These are phyloP conservation scores for Phaonia tiefii DNA, from an alignment of 2,888 invertebrate species.

Conservation along the genomic window DNA sequence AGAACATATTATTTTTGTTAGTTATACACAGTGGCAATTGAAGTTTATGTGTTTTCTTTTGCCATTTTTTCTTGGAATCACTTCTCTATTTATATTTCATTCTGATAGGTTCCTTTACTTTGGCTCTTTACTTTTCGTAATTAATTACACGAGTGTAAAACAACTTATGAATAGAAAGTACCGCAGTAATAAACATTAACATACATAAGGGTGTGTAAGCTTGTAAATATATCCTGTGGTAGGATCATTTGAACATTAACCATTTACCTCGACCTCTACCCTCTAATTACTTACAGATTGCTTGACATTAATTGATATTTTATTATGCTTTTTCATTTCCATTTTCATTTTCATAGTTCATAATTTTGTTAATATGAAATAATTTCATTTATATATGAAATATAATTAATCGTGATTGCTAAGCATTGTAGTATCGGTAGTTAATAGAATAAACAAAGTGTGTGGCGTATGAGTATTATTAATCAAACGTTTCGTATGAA, in stretches of 20 bases:
- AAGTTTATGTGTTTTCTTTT: conserved; percentile 16
- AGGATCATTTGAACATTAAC: too few relatives aligned
- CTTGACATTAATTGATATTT: conserved; percentile 77
- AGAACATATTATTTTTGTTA: not conserved
- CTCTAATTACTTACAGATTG: conserved; percentile 73
- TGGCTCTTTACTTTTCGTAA: conserved; percentile 36
- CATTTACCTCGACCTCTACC: too few relatives aligned
- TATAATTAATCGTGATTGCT: conserved; percentile 3
- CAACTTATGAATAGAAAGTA: conserved; percentile 24
- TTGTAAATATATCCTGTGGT: not conserved
- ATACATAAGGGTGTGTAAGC: conserved; percentile 35
- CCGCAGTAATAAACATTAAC: conserved; percentile 69
- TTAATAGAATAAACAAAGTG: not conserved
- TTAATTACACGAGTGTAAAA: conserved; percentile 33
- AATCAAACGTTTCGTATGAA: not conserved
- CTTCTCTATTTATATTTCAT: conserved; percentile 1
- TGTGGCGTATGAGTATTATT: conserved; percentile 16
- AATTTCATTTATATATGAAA: conserved; percentile 5
- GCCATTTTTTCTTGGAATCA: not conserved
- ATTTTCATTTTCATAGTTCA: conserved; percentile 11
- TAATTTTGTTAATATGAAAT: conserved; percentile 5
- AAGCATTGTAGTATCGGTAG: not conserved
- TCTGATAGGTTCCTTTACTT: conserved; percentile 19
- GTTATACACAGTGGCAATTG: not conserved
- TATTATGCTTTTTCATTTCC: conserved; percentile 72